Conservation (phyloP, 1,140 invertebrate species). For the Drosophila auraria region DNA sequence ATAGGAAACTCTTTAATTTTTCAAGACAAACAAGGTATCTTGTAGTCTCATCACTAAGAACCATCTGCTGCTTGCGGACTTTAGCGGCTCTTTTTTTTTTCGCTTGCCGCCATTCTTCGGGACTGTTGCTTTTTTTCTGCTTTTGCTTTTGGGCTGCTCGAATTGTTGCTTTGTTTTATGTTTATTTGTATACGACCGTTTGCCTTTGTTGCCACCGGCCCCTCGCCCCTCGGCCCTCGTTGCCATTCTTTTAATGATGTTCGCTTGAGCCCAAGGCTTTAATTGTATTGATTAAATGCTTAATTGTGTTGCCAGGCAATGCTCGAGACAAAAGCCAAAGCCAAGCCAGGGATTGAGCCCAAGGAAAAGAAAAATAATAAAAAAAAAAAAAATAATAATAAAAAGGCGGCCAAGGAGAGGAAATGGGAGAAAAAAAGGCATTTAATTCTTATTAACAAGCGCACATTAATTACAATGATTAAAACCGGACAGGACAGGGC, state of each 20-base stretch:
- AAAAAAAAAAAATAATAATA: neutral
- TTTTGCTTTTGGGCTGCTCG: slow-evolving; percentile 20
- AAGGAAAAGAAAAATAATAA: slow-evolving; percentile 6
- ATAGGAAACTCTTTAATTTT: no score
- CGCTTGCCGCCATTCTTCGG: slow-evolving; percentile 12
- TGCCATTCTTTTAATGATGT: slow-evolving; percentile 65
- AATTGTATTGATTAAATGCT: slow-evolving; percentile 82
- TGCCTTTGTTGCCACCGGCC: slow-evolving; percentile 37
- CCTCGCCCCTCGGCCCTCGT: neutral
- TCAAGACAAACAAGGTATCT: neutral
- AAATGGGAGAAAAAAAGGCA: slow-evolving; percentile 33
- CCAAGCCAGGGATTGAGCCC: slow-evolving; percentile 13
- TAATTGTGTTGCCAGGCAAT: slow-evolving; percentile 66
- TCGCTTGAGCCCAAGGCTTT: slow-evolving; percentile 70
- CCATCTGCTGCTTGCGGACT: neutral
- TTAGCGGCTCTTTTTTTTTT: neutral
- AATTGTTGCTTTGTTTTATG: slow-evolving; percentile 39
- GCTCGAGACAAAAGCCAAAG: slow-evolving; percentile 39
- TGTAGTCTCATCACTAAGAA: neutral
- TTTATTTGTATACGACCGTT: slow-evolving; percentile 69
- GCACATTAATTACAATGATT: slow-evolving; percentile 79
- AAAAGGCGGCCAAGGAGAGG: neutral
- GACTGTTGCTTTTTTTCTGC: slow-evolving; percentile 29
- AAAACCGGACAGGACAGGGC: slow-evolving; percentile 39
- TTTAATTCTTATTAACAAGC: slow-evolving; percentile 83